phyloP scores from a whole-genome alignment of 92 coral and sea anemone genomes.

The Porites cylindrica region DNA sequence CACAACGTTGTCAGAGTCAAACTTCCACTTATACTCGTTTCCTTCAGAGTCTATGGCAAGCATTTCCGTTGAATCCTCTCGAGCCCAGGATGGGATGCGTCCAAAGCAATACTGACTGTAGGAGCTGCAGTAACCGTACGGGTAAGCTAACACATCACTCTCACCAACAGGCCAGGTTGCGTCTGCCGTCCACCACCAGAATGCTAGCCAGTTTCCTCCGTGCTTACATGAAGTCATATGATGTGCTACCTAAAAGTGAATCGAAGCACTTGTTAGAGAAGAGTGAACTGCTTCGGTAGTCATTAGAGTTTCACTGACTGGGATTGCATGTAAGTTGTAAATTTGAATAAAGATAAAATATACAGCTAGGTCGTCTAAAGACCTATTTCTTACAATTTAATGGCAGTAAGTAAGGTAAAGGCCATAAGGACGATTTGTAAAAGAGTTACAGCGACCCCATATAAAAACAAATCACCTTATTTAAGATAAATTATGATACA shows the following conservation, averaged over 20 bases:
- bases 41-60: slow-evolving; percentile 79
- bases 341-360: no score
- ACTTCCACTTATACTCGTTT: slow-evolving; percentile 72
- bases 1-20: slow-evolving; percentile 68
- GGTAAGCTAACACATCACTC: slow-evolving; percentile 67
- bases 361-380: no score
- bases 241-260: slow-evolving; percentile 30
- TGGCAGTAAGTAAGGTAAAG: no score
- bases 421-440: no score
- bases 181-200: slow-evolving; percentile 89
- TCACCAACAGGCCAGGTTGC: slow-evolving; percentile 69
- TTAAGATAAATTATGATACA: no score
- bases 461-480: no score
- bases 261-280: no score
- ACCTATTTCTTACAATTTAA: no score
- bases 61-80: slow-evolving; percentile 77
- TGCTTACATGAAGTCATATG: slow-evolving; percentile 59
- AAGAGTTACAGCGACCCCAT: no score
- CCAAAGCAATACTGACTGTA: slow-evolving; percentile 77
- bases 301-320: no score
- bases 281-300: no score
- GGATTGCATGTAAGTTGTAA: no score
- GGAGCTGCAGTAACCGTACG: slow-evolving; percentile 73
- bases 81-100: slow-evolving; percentile 82
- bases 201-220: slow-evolving; percentile 85